Base-by-base conservation (phyloP, 53 echinoderm and acorn worm species). In the Henricia sp. region DNA sequence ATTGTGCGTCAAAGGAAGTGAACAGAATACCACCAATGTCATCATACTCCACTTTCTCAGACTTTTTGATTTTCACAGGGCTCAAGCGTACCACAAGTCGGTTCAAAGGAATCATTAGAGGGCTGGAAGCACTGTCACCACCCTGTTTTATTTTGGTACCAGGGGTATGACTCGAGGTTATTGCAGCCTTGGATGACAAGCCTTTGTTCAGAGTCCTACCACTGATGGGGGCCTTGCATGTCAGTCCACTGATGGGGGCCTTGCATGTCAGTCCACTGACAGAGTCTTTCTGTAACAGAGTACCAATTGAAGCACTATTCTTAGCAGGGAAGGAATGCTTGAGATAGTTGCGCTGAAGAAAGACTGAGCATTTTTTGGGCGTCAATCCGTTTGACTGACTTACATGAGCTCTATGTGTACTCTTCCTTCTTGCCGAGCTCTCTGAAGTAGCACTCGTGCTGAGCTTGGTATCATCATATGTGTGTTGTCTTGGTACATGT, bases 11-110 rank as follows among this genome's bases (percentile, higher is more conserved):
- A 51, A 87, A 87, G 0, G 87, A 87, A 62, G 74, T 37, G 12
- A 87, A 87, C 55, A 87, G 43, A 34, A 77, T 17, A 27, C 77
- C 77, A 25, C 77, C 87, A 77, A 87, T 56, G 30, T 87, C 77
- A 55, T 87, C 78, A 27, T 75, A 64, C 19, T 77, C 69, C n/a
- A n/a, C n/a, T 43, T 57, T 48, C 72, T 13, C 44, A n/a, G n/a
- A n/a, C n/a, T n/a, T n/a, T n/a, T n/a, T n/a, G n/a, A n/a, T 37
- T 25, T 41, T 56, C 19, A 76, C 16, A 6, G 76, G 76, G 39
- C 76, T 58, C 59, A 76, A 57, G 40, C 59, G 76, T 17, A 76
- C 28, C 8, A 58, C 76, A 19, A 76, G 42, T 39, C 57, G 27
- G 29, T 76, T 43, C 14, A 57, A 33, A 12, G 39, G 57, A 39